Percentiles rank a stretch among this genome's conserved stretches.
These are phyloP conservation scores for Platanista minor DNA, from an alignment of 2,113 vertebrate species.

Conservation along the genomic window DNA sequence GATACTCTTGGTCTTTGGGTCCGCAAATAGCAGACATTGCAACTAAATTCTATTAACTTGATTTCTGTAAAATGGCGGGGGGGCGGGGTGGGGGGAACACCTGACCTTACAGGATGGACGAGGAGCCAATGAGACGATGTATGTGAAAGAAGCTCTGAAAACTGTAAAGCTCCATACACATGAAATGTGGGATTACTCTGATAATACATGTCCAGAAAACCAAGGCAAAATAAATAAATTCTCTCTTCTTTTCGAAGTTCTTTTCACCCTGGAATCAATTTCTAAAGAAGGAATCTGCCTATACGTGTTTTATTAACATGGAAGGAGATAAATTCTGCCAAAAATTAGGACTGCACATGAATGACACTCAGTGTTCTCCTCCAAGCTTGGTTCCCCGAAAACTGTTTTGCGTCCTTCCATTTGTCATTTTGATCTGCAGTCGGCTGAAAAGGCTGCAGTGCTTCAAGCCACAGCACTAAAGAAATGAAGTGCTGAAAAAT, in stretches of 20 bases:
- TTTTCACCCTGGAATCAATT: constrained; percentile 50
- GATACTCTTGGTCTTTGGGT: neutral
- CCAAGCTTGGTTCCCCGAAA: neutral
- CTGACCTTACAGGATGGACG: neutral
- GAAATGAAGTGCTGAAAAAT: neutral
- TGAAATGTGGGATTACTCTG: neutral
- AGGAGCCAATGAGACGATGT: neutral
- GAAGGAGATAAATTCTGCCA: neutral
- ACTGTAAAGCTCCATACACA: neutral
- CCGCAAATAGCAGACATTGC: neutral
- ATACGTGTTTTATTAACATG: constrained; percentile 4
- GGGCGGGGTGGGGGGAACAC: neutral
- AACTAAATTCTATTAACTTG: neutral
- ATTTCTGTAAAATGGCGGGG: neutral
- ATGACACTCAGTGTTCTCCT: neutral
- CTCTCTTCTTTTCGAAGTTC: neutral
- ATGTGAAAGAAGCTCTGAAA: constrained; percentile 10
- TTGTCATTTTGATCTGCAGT: neutral
- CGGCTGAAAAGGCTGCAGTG: neutral
- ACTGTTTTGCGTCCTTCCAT: neutral
- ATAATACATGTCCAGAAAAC: neutral
- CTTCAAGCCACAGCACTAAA: neutral
- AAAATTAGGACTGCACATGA: constrained; percentile 22
- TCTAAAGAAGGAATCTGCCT: neutral
- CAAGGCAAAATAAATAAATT: neutral